phyloP scores from a whole-genome alignment of 1,140 invertebrate genomes.

The Ceratosolen fusciceps region DNA sequence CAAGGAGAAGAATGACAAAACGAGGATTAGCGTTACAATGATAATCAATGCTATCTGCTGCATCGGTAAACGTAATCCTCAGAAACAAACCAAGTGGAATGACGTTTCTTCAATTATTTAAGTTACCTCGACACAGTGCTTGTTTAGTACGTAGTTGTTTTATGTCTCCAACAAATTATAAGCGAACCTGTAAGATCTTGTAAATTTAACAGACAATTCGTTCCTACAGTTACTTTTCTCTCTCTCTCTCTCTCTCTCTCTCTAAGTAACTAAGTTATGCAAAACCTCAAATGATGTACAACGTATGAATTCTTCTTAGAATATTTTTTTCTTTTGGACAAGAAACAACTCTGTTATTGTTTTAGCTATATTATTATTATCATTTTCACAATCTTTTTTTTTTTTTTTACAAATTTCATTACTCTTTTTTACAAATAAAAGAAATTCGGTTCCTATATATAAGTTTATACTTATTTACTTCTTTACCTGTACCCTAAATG shows the following conservation, averaged over 20 bases:
- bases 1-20: not conserved
- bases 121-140: conserved; percentile 20
- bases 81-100: too few relatives aligned
- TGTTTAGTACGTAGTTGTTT: conserved; percentile 24
- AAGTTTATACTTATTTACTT: conserved; percentile 27
- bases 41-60: not conserved
- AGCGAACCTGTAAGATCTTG: conserved; percentile 10
- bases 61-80: too few relatives aligned
- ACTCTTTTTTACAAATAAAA: conserved; percentile 49
- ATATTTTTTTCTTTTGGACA: conserved; percentile 31
- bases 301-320: conserved; percentile 27
- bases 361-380: too few relatives aligned
- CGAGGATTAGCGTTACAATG: not conserved
- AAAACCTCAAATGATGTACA: conserved; percentile 10
- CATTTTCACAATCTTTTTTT: conserved; percentile 13
- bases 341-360: conserved; percentile 37
- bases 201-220: conserved; percentile 19
- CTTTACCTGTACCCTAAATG: too few relatives aligned
- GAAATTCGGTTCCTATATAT: conserved; percentile 48
- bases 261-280: conserved; percentile 9
- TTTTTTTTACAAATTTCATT: conserved; percentile 43
- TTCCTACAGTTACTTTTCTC: conserved; percentile 19
- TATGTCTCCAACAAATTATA: conserved; percentile 11
- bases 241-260: too few relatives aligned
- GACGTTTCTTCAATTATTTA: conserved; percentile 5